Conservation (phyloP, 2,797 vertebrate species). For the Chiloscyllium punctatum region DNA sequence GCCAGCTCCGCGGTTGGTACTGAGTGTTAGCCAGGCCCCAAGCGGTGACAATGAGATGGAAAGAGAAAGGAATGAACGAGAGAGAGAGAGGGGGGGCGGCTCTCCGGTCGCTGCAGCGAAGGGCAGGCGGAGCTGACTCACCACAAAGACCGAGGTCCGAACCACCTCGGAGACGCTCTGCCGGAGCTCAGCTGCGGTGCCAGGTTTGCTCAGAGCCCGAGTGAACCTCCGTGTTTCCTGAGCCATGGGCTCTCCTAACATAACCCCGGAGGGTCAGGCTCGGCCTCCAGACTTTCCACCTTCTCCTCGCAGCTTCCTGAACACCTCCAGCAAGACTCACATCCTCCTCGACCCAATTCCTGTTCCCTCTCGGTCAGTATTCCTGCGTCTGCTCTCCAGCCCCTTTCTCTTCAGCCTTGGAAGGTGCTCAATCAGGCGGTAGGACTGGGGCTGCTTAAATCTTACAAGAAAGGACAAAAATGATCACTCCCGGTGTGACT, state of each 20-base stretch:
- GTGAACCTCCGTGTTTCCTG: slow-evolving; percentile 86
- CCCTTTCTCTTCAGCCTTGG: background rate
- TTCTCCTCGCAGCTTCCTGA: slow-evolving; percentile 28
- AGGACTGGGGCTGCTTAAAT: background rate
- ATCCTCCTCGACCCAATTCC: background rate
- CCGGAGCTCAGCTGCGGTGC: slow-evolving; percentile 86
- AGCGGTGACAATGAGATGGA: background rate
- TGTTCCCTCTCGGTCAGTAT: background rate
- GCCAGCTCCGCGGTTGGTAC: background rate
- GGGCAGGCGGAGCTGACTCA: slow-evolving; percentile 52
- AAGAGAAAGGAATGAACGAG: background rate
- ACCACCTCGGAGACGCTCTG: slow-evolving; percentile 93
- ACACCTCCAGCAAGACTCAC: background rate
- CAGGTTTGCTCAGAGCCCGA: slow-evolving; percentile 82
- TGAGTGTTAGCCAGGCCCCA: background rate
- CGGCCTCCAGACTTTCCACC: slow-evolving; percentile 41
- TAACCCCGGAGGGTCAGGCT: background rate
- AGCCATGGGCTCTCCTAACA: slow-evolving; percentile 51
- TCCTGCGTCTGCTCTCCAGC: background rate
- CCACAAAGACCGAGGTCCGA: slow-evolving; percentile 78
- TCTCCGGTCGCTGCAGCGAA: background rate
- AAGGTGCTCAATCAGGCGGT: background rate
- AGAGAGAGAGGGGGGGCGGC: background rate
- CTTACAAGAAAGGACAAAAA: background rate
- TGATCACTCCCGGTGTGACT: background rate